Evolutionary conservation across 2,797 vertebrate species (phyloP), one percentile per base, ranked within the genome.

Genomic region (Takifugu ocellatus): DNA sequence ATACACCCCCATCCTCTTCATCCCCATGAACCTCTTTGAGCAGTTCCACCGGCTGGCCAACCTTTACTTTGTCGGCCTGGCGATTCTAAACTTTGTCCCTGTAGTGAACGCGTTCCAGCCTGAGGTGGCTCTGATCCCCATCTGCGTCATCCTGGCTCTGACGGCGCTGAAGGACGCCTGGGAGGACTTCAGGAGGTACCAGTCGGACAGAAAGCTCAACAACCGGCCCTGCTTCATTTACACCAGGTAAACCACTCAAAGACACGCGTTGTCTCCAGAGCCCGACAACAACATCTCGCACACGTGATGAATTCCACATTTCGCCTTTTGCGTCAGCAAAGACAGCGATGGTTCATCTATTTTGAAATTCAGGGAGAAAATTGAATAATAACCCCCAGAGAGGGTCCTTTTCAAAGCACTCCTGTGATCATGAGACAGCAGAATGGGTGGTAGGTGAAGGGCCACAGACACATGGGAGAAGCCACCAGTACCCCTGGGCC

Each of bases 11-110:
- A 72, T 95, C 63, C 84, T 92, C 58, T 98, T 98, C 52, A 44
- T 98, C 4, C 95, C 95, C 25, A 91, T 92, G 89, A 98, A 98
- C 59, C 83, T 96, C 56, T 93, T 86, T 3, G 95, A 98, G 78
- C 96, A 97, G 83, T 93, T 97, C 43, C 93, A 94, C 64, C 93
- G 94, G 1, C 82, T 94, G 77, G 95, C 96, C 54, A 97, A 98
- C 65, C 10, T 97, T 77, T 98, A 98, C 64, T 98, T 98, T 33
- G 85, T 98, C 66, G 88, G 79, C 26, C 79, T 98, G 31, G 93
- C 85, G 0, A 70, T 91, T 52, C 86, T 97, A 70, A 97, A 97
- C 83, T 98, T 98, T 59, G 83, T 97, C 43, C 94, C 96, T 0
- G 81, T 92, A 27, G 86, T 98, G 75, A 96, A 93, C 1, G 95